Conservation (phyloP, 2,888 invertebrate species). For the Fragum sueziense region DNA sequence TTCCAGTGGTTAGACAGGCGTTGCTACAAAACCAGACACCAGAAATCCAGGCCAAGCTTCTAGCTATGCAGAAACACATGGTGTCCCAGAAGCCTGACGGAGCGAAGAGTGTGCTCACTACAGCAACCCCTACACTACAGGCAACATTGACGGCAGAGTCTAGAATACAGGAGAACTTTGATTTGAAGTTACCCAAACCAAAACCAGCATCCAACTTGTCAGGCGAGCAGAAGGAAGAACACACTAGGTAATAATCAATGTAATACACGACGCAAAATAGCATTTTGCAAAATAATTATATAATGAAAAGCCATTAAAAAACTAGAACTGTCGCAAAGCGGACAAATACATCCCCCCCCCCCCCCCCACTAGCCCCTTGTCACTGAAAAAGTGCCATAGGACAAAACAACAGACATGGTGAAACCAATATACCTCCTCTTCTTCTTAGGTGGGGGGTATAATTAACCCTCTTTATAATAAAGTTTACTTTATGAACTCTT, state of each 20-base stretch:
- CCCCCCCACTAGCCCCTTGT: too few species aligned
- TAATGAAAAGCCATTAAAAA: too few species aligned
- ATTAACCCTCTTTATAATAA: too few species aligned
- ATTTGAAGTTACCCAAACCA: conserved; percentile 52
- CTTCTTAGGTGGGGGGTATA: too few species aligned
- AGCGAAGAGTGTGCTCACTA: conserved; percentile 33
- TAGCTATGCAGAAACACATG: conserved; percentile 90
- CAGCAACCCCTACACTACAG: conserved; percentile 21
- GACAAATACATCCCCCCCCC: too few species aligned
- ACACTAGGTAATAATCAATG: conserved; percentile 72
- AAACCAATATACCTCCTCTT: too few species aligned
- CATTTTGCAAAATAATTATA: too few species aligned
- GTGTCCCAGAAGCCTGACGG: conserved; percentile 67
- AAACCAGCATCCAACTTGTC: conserved; percentile 66
- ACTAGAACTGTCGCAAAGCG: too few species aligned
- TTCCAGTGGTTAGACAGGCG: conserved; percentile 94
- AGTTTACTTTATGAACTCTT: too few species aligned
- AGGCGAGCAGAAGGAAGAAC: conserved; percentile 81
- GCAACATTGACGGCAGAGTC: conserved; percentile 37
- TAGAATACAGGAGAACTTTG: conserved; percentile 35
- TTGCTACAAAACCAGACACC: conserved; percentile 94
- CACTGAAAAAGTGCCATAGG: too few species aligned
- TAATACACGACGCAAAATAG: too few species aligned
- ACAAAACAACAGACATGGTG: too few species aligned
- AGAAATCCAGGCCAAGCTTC: conserved; percentile 94